Evolutionary conservation across 2,888 invertebrate genomes (phyloP).

Genomic region (Morpho helenor): DNA sequence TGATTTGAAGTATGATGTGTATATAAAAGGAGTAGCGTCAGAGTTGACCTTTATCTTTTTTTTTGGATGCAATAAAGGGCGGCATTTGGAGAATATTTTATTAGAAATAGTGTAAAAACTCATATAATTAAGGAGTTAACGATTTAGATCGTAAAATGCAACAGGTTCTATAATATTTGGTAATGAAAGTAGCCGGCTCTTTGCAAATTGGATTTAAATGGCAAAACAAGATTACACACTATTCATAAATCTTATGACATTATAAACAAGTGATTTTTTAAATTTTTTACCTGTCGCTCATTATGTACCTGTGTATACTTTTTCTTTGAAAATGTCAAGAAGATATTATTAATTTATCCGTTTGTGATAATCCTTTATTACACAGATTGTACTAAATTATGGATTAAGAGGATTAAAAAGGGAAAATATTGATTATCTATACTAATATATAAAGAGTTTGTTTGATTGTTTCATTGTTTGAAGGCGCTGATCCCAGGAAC

Average conservation of each 20-base stretch:
- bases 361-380: too few species aligned
- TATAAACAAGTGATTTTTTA: conserved; percentile 14
- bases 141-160: conserved; percentile 13
- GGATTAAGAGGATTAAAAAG: too few species aligned
- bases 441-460: too few species aligned
- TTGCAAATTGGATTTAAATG: conserved; percentile 21
- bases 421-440: too few species aligned
- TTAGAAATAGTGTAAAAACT: conserved; percentile 3
- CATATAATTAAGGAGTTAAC: conserved; percentile 10
- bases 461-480: too few species aligned
- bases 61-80: not conserved
- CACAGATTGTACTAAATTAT: too few species aligned
- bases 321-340: too few species aligned
- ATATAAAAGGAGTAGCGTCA: too few species aligned
- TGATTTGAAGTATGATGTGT: too few species aligned
- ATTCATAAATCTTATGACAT: conserved; percentile 21
- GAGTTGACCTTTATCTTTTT: not conserved
- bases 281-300: conserved; percentile 1
- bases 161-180: conserved; percentile 18
- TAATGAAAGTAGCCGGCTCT: conserved; percentile 16
- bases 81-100: not conserved
- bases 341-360: too few species aligned
- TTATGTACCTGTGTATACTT: too few species aligned
- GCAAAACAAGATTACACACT: conserved; percentile 15
- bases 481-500: too few species aligned